phyloP scores from a whole-genome alignment of 1,140 invertebrate genomes.

The Drosophila watanabei region DNA sequence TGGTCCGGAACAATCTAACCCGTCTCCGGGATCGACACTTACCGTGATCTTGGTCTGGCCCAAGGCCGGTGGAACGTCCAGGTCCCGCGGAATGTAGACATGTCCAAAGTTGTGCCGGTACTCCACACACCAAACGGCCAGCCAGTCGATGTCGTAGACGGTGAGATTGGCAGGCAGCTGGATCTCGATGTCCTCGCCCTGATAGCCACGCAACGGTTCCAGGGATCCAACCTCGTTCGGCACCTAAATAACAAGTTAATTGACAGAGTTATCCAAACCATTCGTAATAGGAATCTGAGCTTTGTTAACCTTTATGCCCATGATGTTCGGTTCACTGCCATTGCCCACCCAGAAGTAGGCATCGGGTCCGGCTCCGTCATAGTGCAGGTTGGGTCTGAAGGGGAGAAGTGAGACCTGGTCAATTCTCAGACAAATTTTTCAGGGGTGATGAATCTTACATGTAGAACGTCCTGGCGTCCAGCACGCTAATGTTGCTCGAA shows the following conservation, averaged over 20 bases:
- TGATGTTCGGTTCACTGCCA: slow-evolving; percentile 92
- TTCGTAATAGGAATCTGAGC: neutral
- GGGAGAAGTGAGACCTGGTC: neutral
- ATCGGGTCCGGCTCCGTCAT: slow-evolving; percentile 95
- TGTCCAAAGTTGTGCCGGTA: slow-evolving; percentile 96
- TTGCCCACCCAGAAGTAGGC: slow-evolving; percentile 97
- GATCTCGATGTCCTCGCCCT: slow-evolving; percentile 96
- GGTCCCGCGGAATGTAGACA: slow-evolving; percentile 93
- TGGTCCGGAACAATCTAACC: slow-evolving; percentile 17
- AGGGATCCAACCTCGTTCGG: slow-evolving; percentile 95
- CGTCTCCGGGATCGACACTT: slow-evolving; percentile 84
- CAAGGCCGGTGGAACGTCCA: slow-evolving; percentile 95
- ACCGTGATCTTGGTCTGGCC: slow-evolving; percentile 96
- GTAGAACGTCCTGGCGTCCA: slow-evolving; percentile 96
- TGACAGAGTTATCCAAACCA: neutral
- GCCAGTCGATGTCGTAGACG: slow-evolving; percentile 96
- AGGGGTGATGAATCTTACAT: slow-evolving; percentile 43
- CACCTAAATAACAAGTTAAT: slow-evolving; percentile 86
- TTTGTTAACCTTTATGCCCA: slow-evolving; percentile 91
- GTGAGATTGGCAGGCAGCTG: slow-evolving; percentile 94
- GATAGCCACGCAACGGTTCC: slow-evolving; percentile 92
- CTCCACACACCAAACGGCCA: slow-evolving; percentile 95
- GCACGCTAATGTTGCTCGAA: slow-evolving; percentile 95
- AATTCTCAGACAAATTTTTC: neutral
- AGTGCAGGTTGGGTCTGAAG: slow-evolving; percentile 95